Evolutionary conservation across 2,888 invertebrate genomes (phyloP), one percentile per base, ranked within the genome.

Genomic region (Willowsia nigromaculata): DNA sequence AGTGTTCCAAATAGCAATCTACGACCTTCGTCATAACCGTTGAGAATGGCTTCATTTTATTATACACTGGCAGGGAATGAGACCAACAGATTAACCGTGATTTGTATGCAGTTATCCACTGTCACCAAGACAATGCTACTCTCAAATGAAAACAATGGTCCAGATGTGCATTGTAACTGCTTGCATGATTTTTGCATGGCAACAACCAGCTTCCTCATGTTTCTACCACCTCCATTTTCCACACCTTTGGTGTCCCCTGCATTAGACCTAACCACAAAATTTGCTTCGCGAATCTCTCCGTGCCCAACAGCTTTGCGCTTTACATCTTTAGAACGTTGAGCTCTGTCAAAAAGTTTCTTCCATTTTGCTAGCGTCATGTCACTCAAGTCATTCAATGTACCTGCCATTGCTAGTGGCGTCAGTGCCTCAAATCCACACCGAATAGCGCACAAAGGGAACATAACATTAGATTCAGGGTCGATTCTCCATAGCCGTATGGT

Each of bases 401-500:
- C 84, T 4, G 84, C 74, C 56, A 85, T 56, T 37, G 53, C 37
- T 13, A 85, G 9, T 3, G 84, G 84, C 1, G 37, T 53, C 6
- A 85, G n/a, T 5, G 25, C 40, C 40, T 85, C 74, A 27, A 74
- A 74, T 33, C 74, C 74, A 85, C 84, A 85, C 0, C 74, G 74
- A 18, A 85, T 15, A 0, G 40, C 74, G n/a, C 84, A 85, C 25
- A 85, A 40, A 6, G 84, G 84, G 74, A 71, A 85, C 84, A 84
- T 84, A 6, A 84, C 25, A 27, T 84, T 84, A n/a, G 50, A 27
- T 25, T 84, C 30, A 1, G 84, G 84, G 47, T 71, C 50, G 3
- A 84, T 37, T 18, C 71, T 27, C 84, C 84, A 84, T 2, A 84
- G 7, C 9, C 74, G 33, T n/a, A 53, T 56, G 0, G 27, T 22